Percentiles rank a stretch among this genome's conserved stretches.
These are phyloP conservation scores for Cliona cf. orientalis DNA, from an alignment of 37 sponge, comb jelly and placozoan species.

Conservation along the genomic window DNA sequence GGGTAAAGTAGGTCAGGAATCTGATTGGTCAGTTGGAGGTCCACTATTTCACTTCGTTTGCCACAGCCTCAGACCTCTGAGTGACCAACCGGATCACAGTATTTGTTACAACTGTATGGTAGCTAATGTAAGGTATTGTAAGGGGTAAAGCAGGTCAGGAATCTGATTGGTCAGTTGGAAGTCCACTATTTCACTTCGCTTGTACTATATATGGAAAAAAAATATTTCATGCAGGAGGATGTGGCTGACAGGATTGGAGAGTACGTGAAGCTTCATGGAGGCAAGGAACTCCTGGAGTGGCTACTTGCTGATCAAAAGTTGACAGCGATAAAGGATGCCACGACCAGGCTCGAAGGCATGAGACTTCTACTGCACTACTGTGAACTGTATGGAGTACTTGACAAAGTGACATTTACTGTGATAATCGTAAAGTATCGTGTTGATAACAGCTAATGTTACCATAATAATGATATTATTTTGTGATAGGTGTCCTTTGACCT, in stretches of 20 bases:
- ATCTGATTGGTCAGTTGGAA: too few relatives aligned
- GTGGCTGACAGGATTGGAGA: slow-evolving; percentile 93
- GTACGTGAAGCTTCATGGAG: slow-evolving; percentile 84
- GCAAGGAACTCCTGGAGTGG: slow-evolving; percentile 62
- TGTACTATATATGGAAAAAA: too few relatives aligned
- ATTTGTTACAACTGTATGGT: too few relatives aligned
- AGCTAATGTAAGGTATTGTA: too few relatives aligned
- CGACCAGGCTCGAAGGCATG: slow-evolving; percentile 84
- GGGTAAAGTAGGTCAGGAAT: too few relatives aligned
- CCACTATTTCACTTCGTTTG: too few relatives aligned
- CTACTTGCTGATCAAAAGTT: slow-evolving; percentile 63
- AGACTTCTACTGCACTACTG: slow-evolving; percentile 86
- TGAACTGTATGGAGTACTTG: slow-evolving; percentile 71
- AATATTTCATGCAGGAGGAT: slow-evolving; percentile 53
- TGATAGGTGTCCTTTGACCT: slow-evolving; percentile 92
- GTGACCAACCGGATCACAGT: too few relatives aligned
- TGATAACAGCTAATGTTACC: not conserved
- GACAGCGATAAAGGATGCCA: slow-evolving; percentile 38
- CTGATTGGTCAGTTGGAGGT: too few relatives aligned
- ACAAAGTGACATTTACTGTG: slow-evolving; percentile 74
- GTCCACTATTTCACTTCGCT: too few relatives aligned
- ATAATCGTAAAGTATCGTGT: too few relatives aligned
- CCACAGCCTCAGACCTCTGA: too few relatives aligned
- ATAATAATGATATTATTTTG: not conserved
- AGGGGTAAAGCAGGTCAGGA: too few relatives aligned